Percentiles rank a stretch among this genome's conserved stretches.
phyloP scores from a whole-genome alignment of 2,888 invertebrate genomes.

The Drosophila bunnanda region DNA sequence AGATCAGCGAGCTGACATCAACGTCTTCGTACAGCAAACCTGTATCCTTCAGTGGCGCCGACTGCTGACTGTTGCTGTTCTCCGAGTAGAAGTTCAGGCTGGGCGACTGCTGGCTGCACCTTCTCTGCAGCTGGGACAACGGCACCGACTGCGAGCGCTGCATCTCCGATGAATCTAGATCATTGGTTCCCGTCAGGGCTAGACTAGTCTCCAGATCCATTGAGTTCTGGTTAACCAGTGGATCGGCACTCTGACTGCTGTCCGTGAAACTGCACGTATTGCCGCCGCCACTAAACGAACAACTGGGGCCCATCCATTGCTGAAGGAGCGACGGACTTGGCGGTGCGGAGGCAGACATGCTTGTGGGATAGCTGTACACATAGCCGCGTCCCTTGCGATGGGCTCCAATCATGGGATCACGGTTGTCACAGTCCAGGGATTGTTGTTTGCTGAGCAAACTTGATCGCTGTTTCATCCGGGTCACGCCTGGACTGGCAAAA shows the following conservation, averaged over 20 bases:
- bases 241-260: constrained; percentile 82
- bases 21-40: constrained; percentile 71
- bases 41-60: constrained; percentile 59
- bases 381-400: constrained; percentile 77
- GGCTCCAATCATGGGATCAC: constrained; percentile 84
- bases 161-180: constrained; percentile 67
- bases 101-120: constrained; percentile 74
- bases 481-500: constrained; percentile 92
- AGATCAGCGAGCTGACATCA: constrained; percentile 79
- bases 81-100: constrained; percentile 79
- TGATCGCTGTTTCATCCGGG: constrained; percentile 90
- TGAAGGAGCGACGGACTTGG: constrained; percentile 87
- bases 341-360: constrained; percentile 87
- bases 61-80: constrained; percentile 80
- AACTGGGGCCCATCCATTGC: constrained; percentile 61
- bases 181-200: constrained; percentile 61
- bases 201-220: constrained; percentile 82
- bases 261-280: constrained; percentile 36
- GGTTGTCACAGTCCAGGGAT: constrained; percentile 79
- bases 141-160: constrained; percentile 92
- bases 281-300: constrained; percentile 52
- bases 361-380: constrained; percentile 67
- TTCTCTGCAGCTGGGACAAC: constrained; percentile 83
- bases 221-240: constrained; percentile 80
- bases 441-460: constrained; percentile 83